Conservation (phyloP, 2,888 invertebrate genomes). For the Unio delphinus region DNA sequence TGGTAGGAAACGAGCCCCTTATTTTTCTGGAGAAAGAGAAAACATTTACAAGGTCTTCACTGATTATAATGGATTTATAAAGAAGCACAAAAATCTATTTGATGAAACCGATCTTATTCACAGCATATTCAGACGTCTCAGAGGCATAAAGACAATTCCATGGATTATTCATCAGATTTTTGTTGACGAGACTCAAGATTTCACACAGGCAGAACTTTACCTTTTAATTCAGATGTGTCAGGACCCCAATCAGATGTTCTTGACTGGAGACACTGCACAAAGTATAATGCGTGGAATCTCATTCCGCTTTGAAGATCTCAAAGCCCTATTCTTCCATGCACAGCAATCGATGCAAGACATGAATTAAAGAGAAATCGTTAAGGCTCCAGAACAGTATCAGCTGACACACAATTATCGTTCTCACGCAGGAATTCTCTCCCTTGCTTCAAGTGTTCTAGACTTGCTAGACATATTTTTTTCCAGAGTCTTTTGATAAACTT, state of each 20-base stretch:
- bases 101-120: slow-evolving; percentile 56
- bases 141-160: slow-evolving; percentile 10
- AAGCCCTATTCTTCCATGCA: slow-evolving; percentile 58
- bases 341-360: slow-evolving; percentile 41
- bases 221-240: slow-evolving; percentile 54
- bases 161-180: slow-evolving; percentile 57
- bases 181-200: slow-evolving; percentile 66
- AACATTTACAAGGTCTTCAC: slow-evolving; percentile 44
- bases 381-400: slow-evolving; percentile 51
- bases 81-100: slow-evolving; percentile 36
- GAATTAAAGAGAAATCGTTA: slow-evolving; percentile 35
- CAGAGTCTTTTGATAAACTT: slow-evolving; percentile 63
- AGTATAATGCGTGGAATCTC: slow-evolving; percentile 67
- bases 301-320: slow-evolving; percentile 62
- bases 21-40: slow-evolving; percentile 48
- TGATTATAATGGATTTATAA: slow-evolving; percentile 42
- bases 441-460: slow-evolving; percentile 61
- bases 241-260: slow-evolving; percentile 63
- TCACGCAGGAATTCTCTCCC: slow-evolving; percentile 61
- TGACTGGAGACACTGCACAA: slow-evolving; percentile 66
- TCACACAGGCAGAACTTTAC: slow-evolving; percentile 64
- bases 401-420: slow-evolving; percentile 64
- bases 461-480: slow-evolving; percentile 60
- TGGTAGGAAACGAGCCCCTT: slow-evolving; percentile 54
- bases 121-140: slow-evolving; percentile 33